Base-by-base conservation (phyloP, 2,797 vertebrate genomes). In the Acridotheres tristis region DNA sequence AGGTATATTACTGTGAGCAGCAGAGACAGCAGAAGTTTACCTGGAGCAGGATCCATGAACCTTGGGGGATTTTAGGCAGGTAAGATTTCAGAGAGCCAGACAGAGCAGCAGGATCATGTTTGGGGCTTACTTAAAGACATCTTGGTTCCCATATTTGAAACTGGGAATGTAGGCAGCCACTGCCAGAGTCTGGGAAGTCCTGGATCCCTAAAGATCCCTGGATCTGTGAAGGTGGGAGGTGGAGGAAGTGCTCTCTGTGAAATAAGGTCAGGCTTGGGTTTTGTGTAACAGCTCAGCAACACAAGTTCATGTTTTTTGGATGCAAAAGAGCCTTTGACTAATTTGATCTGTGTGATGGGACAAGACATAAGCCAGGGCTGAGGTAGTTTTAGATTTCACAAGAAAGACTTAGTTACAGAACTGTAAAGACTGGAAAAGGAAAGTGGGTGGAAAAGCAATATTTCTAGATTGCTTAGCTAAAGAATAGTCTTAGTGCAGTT, bases 401-500 rank as follows among this genome's bases (percentile, higher is more conserved):
- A 43, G 75, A 15, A 69, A 73, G 16, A 15, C 16, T 47, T 57
- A 36, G 29, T 30, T 76, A 42, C 25, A 63, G 48, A 82, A 68
- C n/a, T 63, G 43, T n/a, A 76, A 91, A 78, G 30, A 13, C 66
- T 82, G 62, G 47, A 36, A 50, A 73, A 75, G 13, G 54, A 80
- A 85, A 74, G 84, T 30, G n/a, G n/a, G 16, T 58, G 48, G 26
- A 51, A 90, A 90, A 87, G 22, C 34, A 72, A 0, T 76, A 43
- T 93, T 94, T 94, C 26, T 43, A 42, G 48, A 34, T 79, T 90
- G 23, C 81, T 87, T 74, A 59, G 50, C 65, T 91, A 68, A 78
- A 89, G 66, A 72, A 78, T 34, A 81, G 73, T 78, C 42, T 91
- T 20, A 40, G 38, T 2, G 7, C 43, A 57, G 65, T 29, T 74